phyloP scores from a whole-genome alignment of 2,113 vertebrate species.

The Solea solea region DNA sequence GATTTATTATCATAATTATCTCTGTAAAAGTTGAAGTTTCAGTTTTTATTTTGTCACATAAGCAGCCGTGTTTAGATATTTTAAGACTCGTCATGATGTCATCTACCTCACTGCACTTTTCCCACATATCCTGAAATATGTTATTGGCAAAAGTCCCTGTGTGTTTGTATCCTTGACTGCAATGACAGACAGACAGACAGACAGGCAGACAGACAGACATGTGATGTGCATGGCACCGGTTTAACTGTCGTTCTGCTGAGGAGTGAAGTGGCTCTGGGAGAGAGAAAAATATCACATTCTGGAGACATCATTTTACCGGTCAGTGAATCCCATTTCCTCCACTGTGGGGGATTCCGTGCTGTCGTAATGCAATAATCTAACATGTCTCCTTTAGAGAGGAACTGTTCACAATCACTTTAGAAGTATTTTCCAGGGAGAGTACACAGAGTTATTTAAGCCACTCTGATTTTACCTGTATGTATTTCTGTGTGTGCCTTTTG shows the following conservation, averaged over 20 bases:
- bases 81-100: slow-evolving; percentile 11
- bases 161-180: slow-evolving; percentile 42
- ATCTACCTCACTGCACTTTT: slow-evolving; percentile 7
- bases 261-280: slow-evolving; percentile 11
- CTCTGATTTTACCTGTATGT: slow-evolving; percentile 34
- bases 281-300: slow-evolving; percentile 38
- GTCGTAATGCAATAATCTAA: slow-evolving; percentile 56
- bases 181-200: slow-evolving; percentile 50
- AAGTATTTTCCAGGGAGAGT: slow-evolving; percentile 43
- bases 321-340: slow-evolving; percentile 60
- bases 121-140: slow-evolving; percentile 36
- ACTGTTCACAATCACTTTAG: slow-evolving; percentile 47
- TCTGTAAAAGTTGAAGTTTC: no score
- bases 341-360: slow-evolving; percentile 36
- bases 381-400: slow-evolving; percentile 46
- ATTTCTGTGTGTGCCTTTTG: slow-evolving; percentile 15
- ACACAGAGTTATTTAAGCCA: slow-evolving; percentile 12
- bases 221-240: slow-evolving; percentile 44
- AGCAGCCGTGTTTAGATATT: no score
- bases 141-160: slow-evolving; percentile 33
- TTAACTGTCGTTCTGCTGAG: slow-evolving; percentile 36
- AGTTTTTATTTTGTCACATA: slow-evolving; percentile 6
- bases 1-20: no score
- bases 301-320: slow-evolving; percentile 62
- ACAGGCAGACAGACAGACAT: slow-evolving; percentile 49